A percentile compares a stretch with the other conserved stretches of the same genome.
Evolutionary conservation across 2,888 invertebrate species (phyloP).

Genomic region (Bugula neritina): DNA sequence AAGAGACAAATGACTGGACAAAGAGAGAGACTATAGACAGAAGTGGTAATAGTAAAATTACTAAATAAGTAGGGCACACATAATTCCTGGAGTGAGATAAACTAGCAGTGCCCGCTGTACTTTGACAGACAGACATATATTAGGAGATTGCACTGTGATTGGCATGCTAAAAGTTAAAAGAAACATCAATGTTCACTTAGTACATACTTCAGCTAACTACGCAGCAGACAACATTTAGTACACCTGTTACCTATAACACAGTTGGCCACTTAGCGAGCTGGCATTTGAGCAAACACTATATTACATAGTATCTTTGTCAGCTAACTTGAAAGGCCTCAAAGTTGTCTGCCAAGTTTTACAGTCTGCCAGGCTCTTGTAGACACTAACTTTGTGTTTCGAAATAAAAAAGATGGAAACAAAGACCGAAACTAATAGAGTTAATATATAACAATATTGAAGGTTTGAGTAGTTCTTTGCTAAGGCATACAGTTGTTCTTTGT

Average conservation of each 20-base stretch:
- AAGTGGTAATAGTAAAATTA: not conserved
- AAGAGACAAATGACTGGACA: constrained; percentile 17
- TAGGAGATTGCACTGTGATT: not conserved
- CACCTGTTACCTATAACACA: too few relatives aligned
- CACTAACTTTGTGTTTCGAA: too few relatives aligned
- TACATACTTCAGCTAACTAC: not conserved
- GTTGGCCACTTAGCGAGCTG: not conserved
- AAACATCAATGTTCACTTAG: constrained; percentile 1
- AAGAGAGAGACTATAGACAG: not conserved
- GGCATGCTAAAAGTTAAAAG: constrained; percentile 1
- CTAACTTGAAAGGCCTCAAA: not conserved
- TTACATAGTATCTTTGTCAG: not conserved
- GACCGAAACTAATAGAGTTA: not conserved
- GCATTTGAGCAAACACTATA: constrained; percentile 21
- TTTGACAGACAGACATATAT: not conserved
- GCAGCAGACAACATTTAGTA: too few relatives aligned
- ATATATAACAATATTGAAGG: not conserved
- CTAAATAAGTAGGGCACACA: not conserved
- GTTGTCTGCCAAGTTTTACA: too few relatives aligned
- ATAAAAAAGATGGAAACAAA: too few relatives aligned
- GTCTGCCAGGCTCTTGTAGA: too few relatives aligned
- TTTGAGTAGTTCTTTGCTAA: not conserved
- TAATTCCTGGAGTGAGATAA: not conserved
- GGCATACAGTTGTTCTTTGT: constrained; percentile 25
- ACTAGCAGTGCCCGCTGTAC: not conserved